These are phyloP conservation scores for Jordanella pulchra DNA, from an alignment of 2,797 vertebrate genomes.

Conservation along the genomic window DNA sequence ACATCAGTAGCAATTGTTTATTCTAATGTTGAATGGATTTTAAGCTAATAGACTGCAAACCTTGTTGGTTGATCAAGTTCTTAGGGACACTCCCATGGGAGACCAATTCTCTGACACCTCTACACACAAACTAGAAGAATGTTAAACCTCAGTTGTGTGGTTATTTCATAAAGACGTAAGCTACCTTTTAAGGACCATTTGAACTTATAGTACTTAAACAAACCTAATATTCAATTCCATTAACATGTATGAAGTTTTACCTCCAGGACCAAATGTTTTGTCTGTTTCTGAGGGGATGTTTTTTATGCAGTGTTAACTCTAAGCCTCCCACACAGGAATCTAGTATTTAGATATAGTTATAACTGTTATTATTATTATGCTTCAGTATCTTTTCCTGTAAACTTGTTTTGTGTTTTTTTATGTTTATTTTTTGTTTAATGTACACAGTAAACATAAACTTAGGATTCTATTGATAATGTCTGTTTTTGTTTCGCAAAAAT, in stretches of 20 bases:
- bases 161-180: not conserved
- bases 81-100: not conserved
- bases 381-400: too few species aligned
- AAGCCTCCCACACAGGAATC: not conserved
- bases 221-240: not conserved
- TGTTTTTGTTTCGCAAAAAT: not conserved
- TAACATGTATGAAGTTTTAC: not conserved
- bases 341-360: not conserved
- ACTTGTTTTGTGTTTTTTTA: not conserved
- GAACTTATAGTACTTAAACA: not conserved
- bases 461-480: not conserved
- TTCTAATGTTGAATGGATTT: too few species aligned
- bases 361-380: not conserved
- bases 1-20: not conserved
- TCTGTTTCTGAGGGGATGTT: too few species aligned
- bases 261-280: too few species aligned
- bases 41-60: not conserved
- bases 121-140: not conserved
- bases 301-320: not conserved
- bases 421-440: not conserved
- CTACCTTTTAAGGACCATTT: not conserved
- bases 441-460: not conserved
- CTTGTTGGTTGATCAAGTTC: not conserved
- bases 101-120: slow-evolving; percentile 6
- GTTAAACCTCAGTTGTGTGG: not conserved